Evolutionary conservation across 92 coral and sea anemone species (phyloP), one percentile per base, ranked within the genome.

Genomic region (Actinernus sp.): DNA sequence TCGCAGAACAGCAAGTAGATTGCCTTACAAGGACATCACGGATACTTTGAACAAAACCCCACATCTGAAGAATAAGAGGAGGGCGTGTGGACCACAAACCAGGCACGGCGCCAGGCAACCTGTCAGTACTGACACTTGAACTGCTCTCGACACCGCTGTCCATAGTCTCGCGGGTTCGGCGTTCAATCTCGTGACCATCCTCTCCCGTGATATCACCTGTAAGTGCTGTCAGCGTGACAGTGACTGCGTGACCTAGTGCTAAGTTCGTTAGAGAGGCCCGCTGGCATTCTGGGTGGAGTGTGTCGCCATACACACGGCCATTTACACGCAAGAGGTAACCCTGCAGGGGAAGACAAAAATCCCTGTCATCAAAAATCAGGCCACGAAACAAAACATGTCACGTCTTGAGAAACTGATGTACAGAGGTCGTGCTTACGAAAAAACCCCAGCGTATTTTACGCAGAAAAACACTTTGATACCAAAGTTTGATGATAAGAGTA

Each of bases 111-210:
- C 64, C 71, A 3, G 48, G 40, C n/a, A 78, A 68, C 24, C 51
- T 48, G 23, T 65, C 77, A 14, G 71, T 22, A 3, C 38, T 30
- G 13, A 61, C 28, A 49, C 97, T 90, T 0, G 97, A 85, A 55
- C 97, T 61, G 27, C 97, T 90, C 54, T 90, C 97, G 1, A 90
- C 86, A 1, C 97, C 97, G 34, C 97, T 90, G 49, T 90, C 92
- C 10, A 39, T 74, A 13, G 68, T 60, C 9, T 90, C 97, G 38
- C 43, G 58, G n/a, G 49, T 26, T 0, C 31, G 30, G 1, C 50
- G 48, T 0, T 50, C 68, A 28, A 31, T 11, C 3, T 29, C 68
- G 7, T 46, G 49, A 1, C 20, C 62, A 10, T 36, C 8, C 1
- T 41, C 55, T 26, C 5, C 57, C 71, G 19, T 52, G 34, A 52